phyloP scores from a whole-genome alignment of 2,888 invertebrate genomes.

The Tenthredo mesomela region DNA sequence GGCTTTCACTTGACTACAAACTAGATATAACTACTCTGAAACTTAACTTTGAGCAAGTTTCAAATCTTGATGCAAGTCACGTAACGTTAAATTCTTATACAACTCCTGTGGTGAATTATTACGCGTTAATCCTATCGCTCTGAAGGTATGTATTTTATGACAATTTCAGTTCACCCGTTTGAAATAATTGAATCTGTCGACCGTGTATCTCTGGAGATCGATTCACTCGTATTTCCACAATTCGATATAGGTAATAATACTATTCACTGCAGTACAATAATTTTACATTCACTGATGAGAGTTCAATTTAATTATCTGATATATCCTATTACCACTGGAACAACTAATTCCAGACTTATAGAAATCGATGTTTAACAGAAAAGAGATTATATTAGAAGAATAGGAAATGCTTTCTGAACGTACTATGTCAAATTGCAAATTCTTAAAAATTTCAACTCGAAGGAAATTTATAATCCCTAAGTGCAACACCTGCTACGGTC shows the following conservation, averaged over 20 bases:
- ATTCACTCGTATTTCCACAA: conserved; percentile 9
- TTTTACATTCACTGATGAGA: not conserved
- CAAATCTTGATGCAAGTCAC: conserved; percentile 25
- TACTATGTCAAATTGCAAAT: not conserved
- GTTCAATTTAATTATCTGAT: not conserved
- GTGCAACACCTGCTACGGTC: not conserved
- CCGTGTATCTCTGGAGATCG: not conserved
- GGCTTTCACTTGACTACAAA: conserved; percentile 5
- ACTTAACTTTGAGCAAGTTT: conserved; percentile 6
- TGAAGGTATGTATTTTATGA: not conserved
- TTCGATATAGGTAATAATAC: not conserved
- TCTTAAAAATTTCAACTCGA: not conserved
- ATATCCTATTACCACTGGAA: not conserved
- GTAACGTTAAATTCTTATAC: conserved; percentile 22
- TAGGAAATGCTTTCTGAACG: not conserved
- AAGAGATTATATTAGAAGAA: not conserved
- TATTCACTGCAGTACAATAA: not conserved
- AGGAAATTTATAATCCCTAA: not conserved
- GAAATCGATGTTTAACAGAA: not conserved
- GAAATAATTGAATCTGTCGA: not conserved
- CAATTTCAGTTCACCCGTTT: not conserved
- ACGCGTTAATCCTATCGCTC: not conserved
- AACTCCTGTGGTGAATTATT: conserved; percentile 10
- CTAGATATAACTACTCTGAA: not conserved
- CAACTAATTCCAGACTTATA: not conserved